Evolutionary conservation across 2,113 vertebrate species (phyloP).

Genomic region (Dasypus novemcinctus): DNA sequence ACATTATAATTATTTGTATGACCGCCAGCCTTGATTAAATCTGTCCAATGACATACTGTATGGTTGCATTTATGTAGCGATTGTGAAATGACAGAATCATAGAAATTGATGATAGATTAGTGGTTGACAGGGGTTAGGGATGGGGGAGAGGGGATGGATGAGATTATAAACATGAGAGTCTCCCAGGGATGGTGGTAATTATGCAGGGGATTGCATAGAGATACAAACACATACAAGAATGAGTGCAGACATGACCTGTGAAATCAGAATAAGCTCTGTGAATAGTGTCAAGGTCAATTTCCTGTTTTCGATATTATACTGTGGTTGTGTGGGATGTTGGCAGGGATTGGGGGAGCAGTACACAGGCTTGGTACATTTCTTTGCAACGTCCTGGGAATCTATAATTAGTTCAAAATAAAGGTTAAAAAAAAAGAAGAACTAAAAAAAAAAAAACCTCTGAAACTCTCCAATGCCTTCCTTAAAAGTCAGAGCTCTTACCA

Average conservation of each 20-base stretch:
- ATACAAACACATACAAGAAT: neutral
- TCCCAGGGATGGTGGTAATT: neutral
- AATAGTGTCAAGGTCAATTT: neutral
- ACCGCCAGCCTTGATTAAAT: neutral
- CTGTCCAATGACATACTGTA: neutral
- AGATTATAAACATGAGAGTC: neutral
- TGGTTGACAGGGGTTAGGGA: no score
- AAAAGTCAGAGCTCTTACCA: neutral
- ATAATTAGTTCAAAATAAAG: no score
- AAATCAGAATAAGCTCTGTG: no score
- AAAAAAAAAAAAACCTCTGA: neutral
- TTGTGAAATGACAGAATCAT: neutral
- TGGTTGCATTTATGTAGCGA: neutral
- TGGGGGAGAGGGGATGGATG: neutral
- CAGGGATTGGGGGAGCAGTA: no score
- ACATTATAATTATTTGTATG: neutral
- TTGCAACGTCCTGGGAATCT: no score
- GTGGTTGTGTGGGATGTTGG: neutral
- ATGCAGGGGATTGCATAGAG: neutral
- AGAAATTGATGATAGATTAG: neutral
- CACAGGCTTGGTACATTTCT: no score
- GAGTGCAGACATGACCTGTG: no score
- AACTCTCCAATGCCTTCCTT: neutral
- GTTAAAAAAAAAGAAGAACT: no score
- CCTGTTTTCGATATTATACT: neutral